These are phyloP conservation scores for Tolypeutes matacus DNA, from an alignment of 2,797 vertebrate species.

Conservation along the genomic window DNA sequence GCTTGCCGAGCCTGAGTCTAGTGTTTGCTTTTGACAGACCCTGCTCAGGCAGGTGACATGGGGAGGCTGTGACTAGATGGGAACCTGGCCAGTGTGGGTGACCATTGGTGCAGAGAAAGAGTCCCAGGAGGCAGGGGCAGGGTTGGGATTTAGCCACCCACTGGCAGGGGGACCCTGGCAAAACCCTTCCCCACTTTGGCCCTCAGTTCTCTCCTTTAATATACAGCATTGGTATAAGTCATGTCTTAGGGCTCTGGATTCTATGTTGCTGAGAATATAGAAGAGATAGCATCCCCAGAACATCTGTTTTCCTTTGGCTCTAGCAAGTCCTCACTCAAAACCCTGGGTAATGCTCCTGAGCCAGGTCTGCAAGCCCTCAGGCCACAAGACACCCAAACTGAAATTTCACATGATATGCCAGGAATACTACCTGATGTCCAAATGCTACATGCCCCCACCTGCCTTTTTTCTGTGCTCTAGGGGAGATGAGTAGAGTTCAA, in stretches of 20 bases:
- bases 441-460: neutral
- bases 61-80: neutral
- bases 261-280: neutral
- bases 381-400: neutral
- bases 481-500: neutral
- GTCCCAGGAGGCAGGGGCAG: neutral
- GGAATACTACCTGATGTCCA: neutral
- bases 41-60: neutral
- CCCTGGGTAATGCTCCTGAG: neutral
- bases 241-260: neutral
- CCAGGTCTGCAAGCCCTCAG: neutral
- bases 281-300: neutral
- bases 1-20: neutral
- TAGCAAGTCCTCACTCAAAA: neutral
- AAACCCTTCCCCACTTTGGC: neutral
- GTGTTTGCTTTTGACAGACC: neutral
- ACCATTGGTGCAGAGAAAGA: neutral
- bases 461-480: neutral
- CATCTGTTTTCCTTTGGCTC: neutral
- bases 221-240: neutral
- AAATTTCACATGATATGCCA: neutral
- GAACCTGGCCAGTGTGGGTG: neutral
- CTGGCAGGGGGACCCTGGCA: too few relatives aligned
- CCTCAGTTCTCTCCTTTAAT: neutral
- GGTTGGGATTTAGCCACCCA: neutral